Base-by-base conservation (phyloP, 2,888 invertebrate genomes). In the Tanytarsus gracilentus region DNA sequence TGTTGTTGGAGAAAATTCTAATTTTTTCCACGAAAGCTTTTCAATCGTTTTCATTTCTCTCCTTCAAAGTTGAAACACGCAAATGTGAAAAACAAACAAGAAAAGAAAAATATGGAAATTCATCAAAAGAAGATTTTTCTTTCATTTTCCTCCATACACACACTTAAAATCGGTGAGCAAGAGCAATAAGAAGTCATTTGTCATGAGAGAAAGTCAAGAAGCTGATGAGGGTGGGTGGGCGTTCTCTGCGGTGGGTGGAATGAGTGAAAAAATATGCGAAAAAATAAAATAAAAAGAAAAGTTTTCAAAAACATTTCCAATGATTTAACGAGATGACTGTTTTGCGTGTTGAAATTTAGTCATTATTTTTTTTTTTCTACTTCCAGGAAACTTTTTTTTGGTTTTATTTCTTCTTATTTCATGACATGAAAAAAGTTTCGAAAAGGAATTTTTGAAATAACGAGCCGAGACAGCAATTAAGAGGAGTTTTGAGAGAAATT, bases 401-500 rank as follows among this genome's bases (percentile, higher is more conserved):
- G 16, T 36, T 16, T 36, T 14, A 14, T 36, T 36, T 36, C 36
- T 36, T 36, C 14, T 9, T 16, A 36, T 16, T 36, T 36, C 16
- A 5, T 36, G n/a, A n/a, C 36, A 14, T 36, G 14, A 14, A 14
- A 36, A 6, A 36, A 16, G 14, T 36, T 16, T 36, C 36, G 14
- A 36, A 36, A 36, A 16, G 16, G 14, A 33, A 14, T 36, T 36
- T 33, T 36, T 36, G 44, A 44, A 44, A 9, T 23, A 21, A 44
- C 11, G 44, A 52, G 21, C 25, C 53, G 39, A 21, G 14, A 11
- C 21, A 23, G 36, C 53, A 53, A 53, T 53, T 53, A 53, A 36
- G 29, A 21, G n/a, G n/a, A n/a, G n/a, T n/a, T n/a, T n/a, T n/a
- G n/a, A 23, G 27, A 23, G 25, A 53, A 53, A 53, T 53, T 53